These are phyloP conservation scores for Cosmopolites sordidus DNA, from an alignment of 2,888 invertebrate genomes.

Conservation along the genomic window DNA sequence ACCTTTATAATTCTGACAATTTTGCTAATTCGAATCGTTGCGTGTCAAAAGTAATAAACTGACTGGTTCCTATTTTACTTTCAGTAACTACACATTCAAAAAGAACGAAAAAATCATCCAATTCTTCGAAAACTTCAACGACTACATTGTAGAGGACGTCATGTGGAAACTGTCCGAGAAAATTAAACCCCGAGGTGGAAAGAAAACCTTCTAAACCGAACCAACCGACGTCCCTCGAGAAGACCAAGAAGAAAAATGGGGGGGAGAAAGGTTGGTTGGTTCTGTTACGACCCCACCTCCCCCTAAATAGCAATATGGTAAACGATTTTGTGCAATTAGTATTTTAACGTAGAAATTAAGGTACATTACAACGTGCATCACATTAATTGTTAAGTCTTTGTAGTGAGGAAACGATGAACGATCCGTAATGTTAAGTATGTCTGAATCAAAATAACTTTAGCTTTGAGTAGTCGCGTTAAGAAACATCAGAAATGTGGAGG, in stretches of 20 bases:
- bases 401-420: not conserved
- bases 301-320: conserved; percentile 22
- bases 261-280: not conserved
- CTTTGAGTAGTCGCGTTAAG: too few species aligned
- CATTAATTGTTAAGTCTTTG: not conserved
- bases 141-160: conserved; percentile 92
- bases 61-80: too few species aligned
- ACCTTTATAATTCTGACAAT: too few species aligned
- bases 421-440: too few species aligned
- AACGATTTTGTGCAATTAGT: conserved; percentile 28
- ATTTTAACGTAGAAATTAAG: conserved; percentile 1
- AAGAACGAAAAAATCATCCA: conserved; percentile 89
- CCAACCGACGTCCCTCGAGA: too few species aligned
- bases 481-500: too few species aligned
- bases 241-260: too few species aligned
- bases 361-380: not conserved
- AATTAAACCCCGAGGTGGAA: conserved; percentile 84
- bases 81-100: conserved; percentile 87
- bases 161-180: conserved; percentile 98
- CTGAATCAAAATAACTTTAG: too few species aligned
- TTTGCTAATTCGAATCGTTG: too few species aligned
- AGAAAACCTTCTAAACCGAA: conserved; percentile 44
- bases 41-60: too few species aligned
- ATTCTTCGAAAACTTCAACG: conserved; percentile 96
- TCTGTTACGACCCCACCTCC: not conserved